phyloP scores from a whole-genome alignment of 2,797 vertebrate species.

The Sebastes iracundus region DNA sequence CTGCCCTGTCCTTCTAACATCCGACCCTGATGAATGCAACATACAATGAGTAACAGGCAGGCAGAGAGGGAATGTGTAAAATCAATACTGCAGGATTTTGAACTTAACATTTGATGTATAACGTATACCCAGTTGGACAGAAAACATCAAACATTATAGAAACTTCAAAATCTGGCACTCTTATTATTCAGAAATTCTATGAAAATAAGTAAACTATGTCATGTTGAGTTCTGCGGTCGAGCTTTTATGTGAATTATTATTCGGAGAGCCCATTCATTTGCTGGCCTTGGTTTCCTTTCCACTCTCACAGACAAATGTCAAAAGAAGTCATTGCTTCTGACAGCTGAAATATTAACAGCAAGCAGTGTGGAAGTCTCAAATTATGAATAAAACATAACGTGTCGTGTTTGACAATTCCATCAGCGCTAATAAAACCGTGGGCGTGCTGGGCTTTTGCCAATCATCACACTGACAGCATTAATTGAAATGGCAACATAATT shows the following conservation, averaged over 20 bases:
- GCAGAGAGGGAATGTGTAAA: not conserved
- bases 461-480: constrained; percentile 75
- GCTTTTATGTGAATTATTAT: constrained; percentile 34
- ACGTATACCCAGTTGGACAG: not conserved
- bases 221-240: constrained; percentile 4
- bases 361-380: constrained; percentile 53
- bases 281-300: not conserved
- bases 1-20: not conserved
- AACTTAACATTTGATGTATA: not conserved
- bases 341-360: constrained; percentile 46
- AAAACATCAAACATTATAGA: not conserved
- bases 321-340: constrained; percentile 45
- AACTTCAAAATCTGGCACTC: not conserved
- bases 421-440: constrained; percentile 74
- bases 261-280: constrained; percentile 4
- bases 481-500: constrained; percentile 82
- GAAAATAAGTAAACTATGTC: not conserved
- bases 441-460: constrained; percentile 66
- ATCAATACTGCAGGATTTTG: not conserved
- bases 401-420: constrained; percentile 79
- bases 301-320: constrained; percentile 22
- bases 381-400: constrained; percentile 68
- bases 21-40: not conserved
- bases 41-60: not conserved
- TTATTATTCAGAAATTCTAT: not conserved